Base-by-base conservation (phyloP, 2,888 invertebrate genomes). In the Melieria crassipennis region DNA sequence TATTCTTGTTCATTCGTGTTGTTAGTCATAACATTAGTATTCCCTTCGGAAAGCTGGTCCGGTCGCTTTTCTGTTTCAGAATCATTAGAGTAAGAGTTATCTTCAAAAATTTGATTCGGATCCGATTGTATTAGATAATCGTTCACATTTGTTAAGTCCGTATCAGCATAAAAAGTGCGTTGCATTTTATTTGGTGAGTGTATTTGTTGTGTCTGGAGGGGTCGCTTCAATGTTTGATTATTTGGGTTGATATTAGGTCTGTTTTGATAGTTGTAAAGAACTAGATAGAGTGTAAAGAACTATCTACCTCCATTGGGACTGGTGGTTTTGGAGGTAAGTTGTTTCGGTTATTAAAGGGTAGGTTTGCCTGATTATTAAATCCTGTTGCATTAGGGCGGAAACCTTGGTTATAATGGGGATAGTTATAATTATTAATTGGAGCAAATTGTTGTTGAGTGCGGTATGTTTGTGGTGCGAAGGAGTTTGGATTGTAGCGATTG, bases 251-350 rank as follows among this genome's bases (percentile, higher is more conserved):
- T 11, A n/a, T 50, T 50, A 11, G 50, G 50, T 3, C 50, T 50
- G 50, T 50, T 50, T 50, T 50, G 50, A n/a, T 50, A 50, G 50
- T 50, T 50, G 50, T 4, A 50, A 11, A 11, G 50, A 50, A 9
- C n/a, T 4, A n/a, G n/a, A n/a, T 9, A 50, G 50, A 11, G 10
- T 50, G 50, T 4, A 50, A 11, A 11, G 50, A 50, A 9, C n/a
- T 4, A n/a, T 50, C 50, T 11, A 50, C n/a, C 3, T 50, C 50
- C 50, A 50, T 50, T 3, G 50, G 50, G 9, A 50, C 50, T 4
- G 50, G 50, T 50, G 50, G 50, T 50, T 50, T 50, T n/a, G 50
- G 50, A 11, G 50, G 50, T 9, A 50, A 50, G n/a, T 50, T 50
- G 9, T 9, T 9, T 50, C 50, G 50, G 50, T 50, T 50, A 50